phyloP scores from a whole-genome alignment of 2,113 vertebrate species.

The Chloropsis cyanopogon region DNA sequence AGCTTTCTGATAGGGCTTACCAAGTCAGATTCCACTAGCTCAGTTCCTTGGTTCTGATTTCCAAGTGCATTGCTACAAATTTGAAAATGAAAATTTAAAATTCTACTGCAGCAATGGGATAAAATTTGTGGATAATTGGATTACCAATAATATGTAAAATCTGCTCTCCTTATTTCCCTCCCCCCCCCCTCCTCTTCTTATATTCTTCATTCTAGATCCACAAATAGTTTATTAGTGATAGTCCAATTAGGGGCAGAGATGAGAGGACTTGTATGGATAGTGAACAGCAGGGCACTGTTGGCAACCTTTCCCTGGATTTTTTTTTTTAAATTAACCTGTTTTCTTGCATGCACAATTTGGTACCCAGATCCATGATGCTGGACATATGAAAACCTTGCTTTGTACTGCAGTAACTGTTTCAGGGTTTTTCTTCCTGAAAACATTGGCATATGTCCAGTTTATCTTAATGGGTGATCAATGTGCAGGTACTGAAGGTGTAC shows the following conservation, averaged over 20 bases:
- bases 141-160: background rate
- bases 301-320: background rate
- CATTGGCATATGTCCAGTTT: background rate
- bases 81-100: background rate
- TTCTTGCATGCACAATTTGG: background rate
- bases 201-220: background rate
- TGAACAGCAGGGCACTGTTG: background rate
- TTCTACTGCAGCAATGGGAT: background rate
- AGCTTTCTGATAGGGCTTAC: background rate
- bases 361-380: background rate
- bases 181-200: background rate
- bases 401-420: background rate
- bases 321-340: background rate
- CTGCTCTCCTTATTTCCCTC: background rate
- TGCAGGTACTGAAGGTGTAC: background rate
- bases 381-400: background rate
- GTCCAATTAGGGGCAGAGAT: background rate
- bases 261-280: background rate
- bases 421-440: background rate
- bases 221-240: background rate
- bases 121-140: background rate
- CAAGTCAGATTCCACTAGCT: background rate
- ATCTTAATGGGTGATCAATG: background rate
- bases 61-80: background rate
- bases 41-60: background rate